Evolutionary conservation across 2,797 vertebrate species (phyloP).

Genomic region (Thaleichthys pacificus): DNA sequence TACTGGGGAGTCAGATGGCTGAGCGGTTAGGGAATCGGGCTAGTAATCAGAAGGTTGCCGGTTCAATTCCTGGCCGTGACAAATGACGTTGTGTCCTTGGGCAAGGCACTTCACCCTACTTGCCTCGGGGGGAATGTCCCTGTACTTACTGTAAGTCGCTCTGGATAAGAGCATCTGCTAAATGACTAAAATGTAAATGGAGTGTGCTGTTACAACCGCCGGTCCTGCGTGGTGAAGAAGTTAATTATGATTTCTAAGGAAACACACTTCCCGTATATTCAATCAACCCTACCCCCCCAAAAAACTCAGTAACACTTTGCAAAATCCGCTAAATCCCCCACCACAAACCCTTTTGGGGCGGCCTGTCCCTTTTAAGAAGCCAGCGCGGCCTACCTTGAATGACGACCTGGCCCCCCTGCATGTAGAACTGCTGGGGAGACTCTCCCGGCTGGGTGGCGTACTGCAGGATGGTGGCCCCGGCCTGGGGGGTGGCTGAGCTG

Average conservation of each 20-base stretch:
- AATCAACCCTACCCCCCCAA: too few relatives aligned
- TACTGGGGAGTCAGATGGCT: too few relatives aligned
- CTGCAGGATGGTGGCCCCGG: conserved; percentile 83
- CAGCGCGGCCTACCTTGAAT: conserved; percentile 82
- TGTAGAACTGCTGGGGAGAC: conserved; percentile 83
- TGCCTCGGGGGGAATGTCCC: too few relatives aligned
- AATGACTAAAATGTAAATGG: too few relatives aligned
- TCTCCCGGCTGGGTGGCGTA: conserved; percentile 80
- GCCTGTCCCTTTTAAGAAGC: neutral
- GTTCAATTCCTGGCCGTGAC: too few relatives aligned
- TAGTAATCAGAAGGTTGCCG: too few relatives aligned
- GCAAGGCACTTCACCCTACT: too few relatives aligned
- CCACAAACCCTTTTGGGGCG: neutral
- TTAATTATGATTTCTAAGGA: neutral
- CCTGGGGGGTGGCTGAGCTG: conserved; percentile 76
- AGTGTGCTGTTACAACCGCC: neutral
- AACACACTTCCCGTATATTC: neutral
- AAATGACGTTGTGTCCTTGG: too few relatives aligned
- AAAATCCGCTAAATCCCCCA: neutral
- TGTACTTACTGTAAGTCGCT: too few relatives aligned
- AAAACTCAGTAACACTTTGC: too few relatives aligned
- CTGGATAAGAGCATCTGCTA: too few relatives aligned
- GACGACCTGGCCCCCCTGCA: conserved; percentile 87
- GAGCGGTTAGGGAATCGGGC: too few relatives aligned
- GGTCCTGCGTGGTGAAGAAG: neutral